Base-by-base conservation (phyloP, 2,113 vertebrate species). In the Erythrocebus patas region DNA sequence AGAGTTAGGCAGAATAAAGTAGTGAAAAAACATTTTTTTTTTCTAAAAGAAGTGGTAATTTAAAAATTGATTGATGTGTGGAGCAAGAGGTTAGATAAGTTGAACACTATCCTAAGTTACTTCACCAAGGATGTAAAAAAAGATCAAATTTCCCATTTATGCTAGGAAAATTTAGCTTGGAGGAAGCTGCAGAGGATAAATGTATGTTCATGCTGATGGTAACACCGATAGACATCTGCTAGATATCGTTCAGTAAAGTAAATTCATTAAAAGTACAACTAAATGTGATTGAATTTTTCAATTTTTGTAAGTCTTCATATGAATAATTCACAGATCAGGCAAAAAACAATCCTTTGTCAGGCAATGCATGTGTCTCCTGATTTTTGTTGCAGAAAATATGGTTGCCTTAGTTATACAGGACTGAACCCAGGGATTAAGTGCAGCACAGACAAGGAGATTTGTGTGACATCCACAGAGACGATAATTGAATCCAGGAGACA, bases 371-470 rank as follows among this genome's bases (percentile, higher is more conserved):
- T 95, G n/a, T 86, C 66, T 97, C 81, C 86, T 97, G 94, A 89
- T 88, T 97, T 96, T 96, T 96, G 95, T 89, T 97, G 96, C 89
- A 96, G 86, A 97, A 98, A 95, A 95, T 96, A 96, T 89, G 55
- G 83, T 66, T 96, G 92, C 83, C 87, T 96, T 97, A 96, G 89
- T 97, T 96, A 95, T 95, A 97, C 89, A 97, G 92, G 86, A 97
- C 78, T 97, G 93, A 96, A 89, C 87, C 76, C 90, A 97, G 55
- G 95, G 66, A 96, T 96, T 97, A 97, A 96, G 87, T 73, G 92
- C 79, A 89, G 32, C 1, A 9, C 20, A 96, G 86, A 86, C 66
- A 98, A 98, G 52, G 89, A 96, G 68, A 96, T 95, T 93, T 96
- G 86, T 93, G 78, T 83, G 72, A 92, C 93, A 97, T 96, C 66